phyloP scores from a whole-genome alignment of 2,888 invertebrate species.

The Protonemura montana region DNA sequence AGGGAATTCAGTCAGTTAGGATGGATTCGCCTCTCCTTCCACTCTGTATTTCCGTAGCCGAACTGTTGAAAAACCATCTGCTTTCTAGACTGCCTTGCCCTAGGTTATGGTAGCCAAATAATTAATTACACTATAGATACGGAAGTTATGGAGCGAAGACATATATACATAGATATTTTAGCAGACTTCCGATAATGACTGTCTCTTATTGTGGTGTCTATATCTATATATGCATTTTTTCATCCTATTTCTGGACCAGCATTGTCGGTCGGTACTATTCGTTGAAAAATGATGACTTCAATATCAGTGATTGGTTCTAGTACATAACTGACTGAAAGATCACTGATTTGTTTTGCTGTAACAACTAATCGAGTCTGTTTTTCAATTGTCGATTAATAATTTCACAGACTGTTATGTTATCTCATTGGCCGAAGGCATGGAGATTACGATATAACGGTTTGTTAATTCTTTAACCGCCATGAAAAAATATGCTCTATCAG shows the following conservation, averaged over 20 bases:
- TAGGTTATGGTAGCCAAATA: conserved; percentile 5
- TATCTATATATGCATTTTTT: background rate
- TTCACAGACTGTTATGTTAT: no score
- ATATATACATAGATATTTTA: background rate
- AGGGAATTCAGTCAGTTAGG: conserved; percentile 29
- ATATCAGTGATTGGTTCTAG: no score
- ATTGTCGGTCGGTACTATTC: background rate
- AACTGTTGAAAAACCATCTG: background rate
- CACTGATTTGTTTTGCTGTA: no score
- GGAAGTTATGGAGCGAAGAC: conserved; percentile 5
- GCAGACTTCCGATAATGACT: background rate
- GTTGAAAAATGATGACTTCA: background rate
- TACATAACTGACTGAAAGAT: no score
- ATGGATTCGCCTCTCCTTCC: background rate
- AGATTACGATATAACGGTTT: no score
- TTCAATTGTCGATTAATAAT: no score
- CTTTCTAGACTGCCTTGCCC: background rate
- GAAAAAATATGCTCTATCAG: no score
- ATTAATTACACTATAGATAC: conserved; percentile 2
- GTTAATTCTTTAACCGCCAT: no score
- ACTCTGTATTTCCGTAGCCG: background rate
- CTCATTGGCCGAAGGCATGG: no score
- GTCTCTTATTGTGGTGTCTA: background rate
- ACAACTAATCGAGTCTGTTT: no score
- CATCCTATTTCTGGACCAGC: background rate